Conservation (phyloP, 2,113 vertebrate species). For the Seriola quinqueradiata region DNA sequence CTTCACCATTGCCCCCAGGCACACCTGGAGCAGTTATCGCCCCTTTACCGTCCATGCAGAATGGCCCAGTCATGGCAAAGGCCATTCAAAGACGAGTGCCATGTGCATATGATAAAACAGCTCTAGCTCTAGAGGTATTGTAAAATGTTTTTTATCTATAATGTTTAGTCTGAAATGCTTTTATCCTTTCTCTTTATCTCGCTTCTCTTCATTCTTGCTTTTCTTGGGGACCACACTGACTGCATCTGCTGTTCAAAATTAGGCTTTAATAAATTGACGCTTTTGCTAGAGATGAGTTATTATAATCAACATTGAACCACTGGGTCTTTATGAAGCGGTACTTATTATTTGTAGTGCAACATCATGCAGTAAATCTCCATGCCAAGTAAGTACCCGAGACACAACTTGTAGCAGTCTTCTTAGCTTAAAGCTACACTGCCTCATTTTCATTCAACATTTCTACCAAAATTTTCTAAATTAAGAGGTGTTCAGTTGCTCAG, state of each 20-base stretch:
- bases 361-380: slow-evolving; percentile 4
- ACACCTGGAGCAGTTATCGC: slow-evolving; percentile 90
- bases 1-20: slow-evolving; percentile 88
- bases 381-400: neutral
- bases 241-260: neutral
- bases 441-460: neutral
- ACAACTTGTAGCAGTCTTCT: neutral
- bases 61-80: slow-evolving; percentile 97
- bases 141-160: neutral
- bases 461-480: neutral
- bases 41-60: slow-evolving; percentile 93
- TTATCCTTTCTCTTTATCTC: neutral
- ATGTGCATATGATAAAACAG: slow-evolving; percentile 98
- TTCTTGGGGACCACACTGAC: neutral
- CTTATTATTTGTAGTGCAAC: neutral
- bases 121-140: slow-evolving; percentile 95
- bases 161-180: neutral
- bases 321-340: neutral
- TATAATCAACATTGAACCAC: neutral
- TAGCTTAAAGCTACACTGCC: neutral
- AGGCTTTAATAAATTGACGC: neutral
- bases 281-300: neutral
- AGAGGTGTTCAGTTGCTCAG: neutral
- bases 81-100: slow-evolving; percentile 98
- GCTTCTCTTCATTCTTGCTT: neutral